These are phyloP conservation scores for Zelostemma sp. DNA, from an alignment of 1,140 invertebrate genomes.

Conservation along the genomic window DNA sequence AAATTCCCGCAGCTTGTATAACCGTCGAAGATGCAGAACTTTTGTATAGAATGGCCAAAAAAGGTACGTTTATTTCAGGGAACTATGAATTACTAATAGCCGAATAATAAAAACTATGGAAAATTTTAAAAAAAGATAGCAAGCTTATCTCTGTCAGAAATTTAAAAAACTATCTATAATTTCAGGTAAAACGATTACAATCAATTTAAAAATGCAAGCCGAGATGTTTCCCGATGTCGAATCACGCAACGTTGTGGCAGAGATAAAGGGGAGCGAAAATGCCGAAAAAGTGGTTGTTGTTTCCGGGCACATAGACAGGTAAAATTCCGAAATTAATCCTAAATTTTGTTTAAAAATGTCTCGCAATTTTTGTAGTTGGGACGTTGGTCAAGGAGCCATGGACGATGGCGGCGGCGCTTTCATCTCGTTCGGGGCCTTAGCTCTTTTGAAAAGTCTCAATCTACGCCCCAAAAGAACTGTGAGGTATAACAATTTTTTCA, in stretches of 20 bases:
- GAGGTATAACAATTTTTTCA: too few relatives aligned
- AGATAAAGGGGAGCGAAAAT: constrained; percentile 74
- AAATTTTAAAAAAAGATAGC: too few relatives aligned
- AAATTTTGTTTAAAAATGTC: too few relatives aligned
- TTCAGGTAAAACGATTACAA: constrained; percentile 68
- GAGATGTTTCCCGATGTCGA: constrained; percentile 68
- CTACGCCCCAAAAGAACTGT: constrained; percentile 81
- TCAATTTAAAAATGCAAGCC: constrained; percentile 73
- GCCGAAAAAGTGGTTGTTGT: constrained; percentile 81
- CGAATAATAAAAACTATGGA: too few relatives aligned
- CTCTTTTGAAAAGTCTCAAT: constrained; percentile 77
- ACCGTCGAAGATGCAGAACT: constrained; percentile 86
- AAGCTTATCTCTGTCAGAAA: too few relatives aligned
- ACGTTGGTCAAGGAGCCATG: constrained; percentile 90
- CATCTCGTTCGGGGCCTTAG: constrained; percentile 83
- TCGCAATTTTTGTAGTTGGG: too few relatives aligned
- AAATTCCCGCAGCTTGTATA: constrained; percentile 85
- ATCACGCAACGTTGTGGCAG: constrained; percentile 82
- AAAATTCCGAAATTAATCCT: too few relatives aligned
- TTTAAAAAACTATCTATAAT: not conserved
- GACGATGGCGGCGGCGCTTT: constrained; percentile 89
- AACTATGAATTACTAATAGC: too few relatives aligned
- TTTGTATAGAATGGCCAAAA: constrained; percentile 75
- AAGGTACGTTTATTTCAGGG: constrained; percentile 68
- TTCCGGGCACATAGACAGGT: constrained; percentile 88